Evolutionary conservation across 2,113 vertebrate species (phyloP), one percentile per base, ranked within the genome.

Genomic region (Pungitius pungitius): DNA sequence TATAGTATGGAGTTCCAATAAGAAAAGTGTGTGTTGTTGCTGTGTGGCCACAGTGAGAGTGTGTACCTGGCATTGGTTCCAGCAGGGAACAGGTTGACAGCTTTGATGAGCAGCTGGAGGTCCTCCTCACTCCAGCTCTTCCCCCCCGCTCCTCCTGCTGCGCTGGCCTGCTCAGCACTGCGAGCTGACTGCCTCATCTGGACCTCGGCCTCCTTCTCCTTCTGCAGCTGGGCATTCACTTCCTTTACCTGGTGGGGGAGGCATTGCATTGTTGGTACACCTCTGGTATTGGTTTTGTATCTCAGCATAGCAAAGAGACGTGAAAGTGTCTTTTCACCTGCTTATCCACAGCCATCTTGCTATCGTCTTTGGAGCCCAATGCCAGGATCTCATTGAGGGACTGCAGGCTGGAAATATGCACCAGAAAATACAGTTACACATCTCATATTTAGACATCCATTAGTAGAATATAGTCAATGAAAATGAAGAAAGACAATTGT

Each of bases 51-150:
- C 1, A 2, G 24, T 18, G 35, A 12, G 30, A 9, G 39, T 43
- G 39, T 20, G 4, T 91, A 98, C 98, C 98, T 97, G 88, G 97
- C 95, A 40, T 98, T 99, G 74, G 98, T 99, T 84, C 98, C 98
- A 61, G 97, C 98, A 27, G 98, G 98, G 84, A 99, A 99, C 81
- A 99, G 94, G 89, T 99, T 99, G 87, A 99, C 98, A 13, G 97
- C 97, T 94, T 99, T 99, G 92, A 99, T 99, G 63, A 99, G 89
- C 85, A 99, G 92, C 83, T 98, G 97, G 24, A 99, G 94, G 80
- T 99, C 97, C 24, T 99, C 97, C 89, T 99, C 96, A 20, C 94
- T 95, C 97, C 97, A 99, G 42, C 95, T 95, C 87, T 96, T 99
- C 78, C 93, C 94, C n/a, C 93, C 93, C 0, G 90, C 92, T 12